These are phyloP conservation scores for Scolopax rusticola DNA, from an alignment of 2,797 vertebrate genomes.

Conservation along the genomic window DNA sequence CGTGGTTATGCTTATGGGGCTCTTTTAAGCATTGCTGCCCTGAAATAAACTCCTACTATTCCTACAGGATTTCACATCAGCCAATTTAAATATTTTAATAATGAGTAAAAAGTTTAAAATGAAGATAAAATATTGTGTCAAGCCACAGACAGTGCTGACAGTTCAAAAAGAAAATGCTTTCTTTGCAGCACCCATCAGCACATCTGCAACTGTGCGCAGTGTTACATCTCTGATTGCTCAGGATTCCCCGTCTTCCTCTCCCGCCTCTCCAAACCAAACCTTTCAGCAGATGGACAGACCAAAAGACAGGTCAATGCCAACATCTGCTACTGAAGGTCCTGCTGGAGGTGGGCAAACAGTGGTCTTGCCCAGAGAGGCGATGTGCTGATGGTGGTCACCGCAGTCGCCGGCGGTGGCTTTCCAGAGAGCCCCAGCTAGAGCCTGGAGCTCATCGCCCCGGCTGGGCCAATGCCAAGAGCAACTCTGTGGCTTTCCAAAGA, in stretches of 20 bases:
- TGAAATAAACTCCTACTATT: constrained; percentile 69
- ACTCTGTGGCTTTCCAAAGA: background rate
- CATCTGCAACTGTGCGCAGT: background rate
- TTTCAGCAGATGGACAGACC: background rate
- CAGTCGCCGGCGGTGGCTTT: accelerated
- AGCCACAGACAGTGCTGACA: constrained; percentile 72
- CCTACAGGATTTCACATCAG: constrained; percentile 58
- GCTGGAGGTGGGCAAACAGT: background rate
- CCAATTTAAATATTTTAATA: constrained; percentile 75
- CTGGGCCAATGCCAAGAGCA: background rate
- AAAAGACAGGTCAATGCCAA: background rate
- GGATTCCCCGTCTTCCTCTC: background rate
- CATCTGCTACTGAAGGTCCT: background rate
- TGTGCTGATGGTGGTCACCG: background rate
- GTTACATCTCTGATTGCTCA: background rate
- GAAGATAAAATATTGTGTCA: constrained; percentile 60
- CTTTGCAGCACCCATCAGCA: constrained; percentile 49
- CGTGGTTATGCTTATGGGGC: constrained; percentile 37
- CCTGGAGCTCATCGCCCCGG: accelerated
- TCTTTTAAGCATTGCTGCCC: constrained; percentile 51
- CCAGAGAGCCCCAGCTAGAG: background rate
- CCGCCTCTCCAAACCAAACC: background rate
- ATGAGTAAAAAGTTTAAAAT: constrained; percentile 70
- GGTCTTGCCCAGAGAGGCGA: background rate
- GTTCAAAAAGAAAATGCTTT: constrained; percentile 70